These are phyloP conservation scores for Opisthocomus hoazin DNA, from an alignment of 2,113 vertebrate species.

Conservation along the genomic window DNA sequence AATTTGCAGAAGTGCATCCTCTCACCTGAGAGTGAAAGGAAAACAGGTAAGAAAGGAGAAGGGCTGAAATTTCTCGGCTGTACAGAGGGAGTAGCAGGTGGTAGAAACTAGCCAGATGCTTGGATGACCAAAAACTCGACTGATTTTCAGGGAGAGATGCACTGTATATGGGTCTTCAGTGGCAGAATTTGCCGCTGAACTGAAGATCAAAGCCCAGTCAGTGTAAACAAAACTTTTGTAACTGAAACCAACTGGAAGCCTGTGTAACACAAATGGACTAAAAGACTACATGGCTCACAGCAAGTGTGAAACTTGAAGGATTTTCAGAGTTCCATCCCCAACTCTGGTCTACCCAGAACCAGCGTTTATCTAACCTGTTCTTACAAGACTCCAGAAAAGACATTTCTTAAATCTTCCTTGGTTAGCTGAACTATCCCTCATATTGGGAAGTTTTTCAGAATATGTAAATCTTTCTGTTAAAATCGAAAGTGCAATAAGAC, in stretches of 20 bases:
- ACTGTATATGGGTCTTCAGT: not conserved
- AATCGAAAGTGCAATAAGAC: not conserved
- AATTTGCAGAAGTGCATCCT: not conserved
- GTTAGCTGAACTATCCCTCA: not conserved
- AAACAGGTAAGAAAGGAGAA: not conserved
- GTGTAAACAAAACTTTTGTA: not conserved
- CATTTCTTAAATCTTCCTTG: not conserved
- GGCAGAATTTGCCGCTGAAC: not conserved
- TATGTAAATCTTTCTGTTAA: not conserved
- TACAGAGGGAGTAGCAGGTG: constrained; percentile 29
- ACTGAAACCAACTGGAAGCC: not conserved
- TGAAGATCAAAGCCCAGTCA: not conserved
- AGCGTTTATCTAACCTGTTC: not conserved
- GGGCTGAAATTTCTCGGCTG: not conserved
- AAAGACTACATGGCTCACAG: not conserved
- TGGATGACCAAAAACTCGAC: not conserved
- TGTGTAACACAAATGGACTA: not conserved
- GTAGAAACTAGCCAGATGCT: not conserved
- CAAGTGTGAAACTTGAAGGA: not conserved
- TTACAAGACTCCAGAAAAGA: not conserved
- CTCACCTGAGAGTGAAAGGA: not conserved
- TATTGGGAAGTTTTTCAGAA: not conserved
- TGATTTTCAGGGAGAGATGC: not conserved
- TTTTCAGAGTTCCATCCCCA: not conserved
- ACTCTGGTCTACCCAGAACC: not conserved